A percentile compares a stretch with the other conserved stretches of the same genome.
Conservation (phyloP, 2,797 vertebrate genomes). For the Erpetoichthys calabaricus region DNA sequence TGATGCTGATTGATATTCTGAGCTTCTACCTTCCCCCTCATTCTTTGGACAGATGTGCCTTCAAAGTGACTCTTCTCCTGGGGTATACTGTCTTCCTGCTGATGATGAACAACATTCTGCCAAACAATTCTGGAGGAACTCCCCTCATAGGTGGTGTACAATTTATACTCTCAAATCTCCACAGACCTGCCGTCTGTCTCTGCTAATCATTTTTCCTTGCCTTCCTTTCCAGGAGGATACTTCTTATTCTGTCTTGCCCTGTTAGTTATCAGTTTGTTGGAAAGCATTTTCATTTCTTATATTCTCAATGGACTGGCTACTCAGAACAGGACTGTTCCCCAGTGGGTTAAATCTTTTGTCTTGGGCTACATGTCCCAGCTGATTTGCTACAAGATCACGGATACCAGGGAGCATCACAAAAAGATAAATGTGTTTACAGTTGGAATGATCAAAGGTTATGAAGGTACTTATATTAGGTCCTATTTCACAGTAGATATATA, state of each 20-base stretch:
- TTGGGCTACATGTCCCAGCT: neutral
- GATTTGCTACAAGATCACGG: neutral
- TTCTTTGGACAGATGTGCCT: neutral
- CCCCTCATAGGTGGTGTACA: neutral
- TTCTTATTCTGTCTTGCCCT: slow-evolving; percentile 1
- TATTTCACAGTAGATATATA: too few species aligned
- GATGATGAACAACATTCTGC: slow-evolving; percentile 4
- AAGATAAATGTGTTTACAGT: neutral
- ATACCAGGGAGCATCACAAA: neutral
- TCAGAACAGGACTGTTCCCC: neutral
- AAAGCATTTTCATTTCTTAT: neutral
- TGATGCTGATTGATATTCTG: neutral
- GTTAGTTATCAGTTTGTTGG: neutral
- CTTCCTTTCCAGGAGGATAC: neutral
- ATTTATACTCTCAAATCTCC: too few species aligned
- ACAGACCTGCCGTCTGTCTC: too few species aligned
- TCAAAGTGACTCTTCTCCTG: slow-evolving; percentile 2
- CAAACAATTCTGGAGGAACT: slow-evolving; percentile 1
- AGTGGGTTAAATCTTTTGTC: neutral
- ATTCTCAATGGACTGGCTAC: neutral
- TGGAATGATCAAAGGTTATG: too few species aligned
- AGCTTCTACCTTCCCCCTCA: neutral
- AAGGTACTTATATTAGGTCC: too few species aligned
- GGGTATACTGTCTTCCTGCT: slow-evolving; percentile 1
- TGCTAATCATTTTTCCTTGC: neutral